phyloP scores from a whole-genome alignment of 2,797 vertebrate genomes.

The Micrastur ruficollis region DNA sequence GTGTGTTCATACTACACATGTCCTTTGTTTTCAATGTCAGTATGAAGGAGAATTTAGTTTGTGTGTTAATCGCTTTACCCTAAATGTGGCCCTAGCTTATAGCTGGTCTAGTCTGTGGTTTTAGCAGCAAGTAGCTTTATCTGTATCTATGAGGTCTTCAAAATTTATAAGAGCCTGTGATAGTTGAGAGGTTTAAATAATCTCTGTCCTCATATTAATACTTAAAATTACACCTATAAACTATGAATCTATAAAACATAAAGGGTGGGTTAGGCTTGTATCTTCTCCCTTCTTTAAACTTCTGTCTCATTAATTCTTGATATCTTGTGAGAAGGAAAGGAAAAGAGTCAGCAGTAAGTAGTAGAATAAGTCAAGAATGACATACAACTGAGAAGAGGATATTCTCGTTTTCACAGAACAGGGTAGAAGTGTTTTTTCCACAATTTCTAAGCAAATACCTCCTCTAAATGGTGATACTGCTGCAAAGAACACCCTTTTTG shows the following conservation, averaged over 20 bases:
- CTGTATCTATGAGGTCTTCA: not conserved
- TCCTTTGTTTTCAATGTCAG: constrained; percentile 16
- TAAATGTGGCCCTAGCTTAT: not conserved
- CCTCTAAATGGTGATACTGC: not conserved
- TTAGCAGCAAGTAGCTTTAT: not conserved
- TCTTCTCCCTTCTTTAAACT: constrained; percentile 13
- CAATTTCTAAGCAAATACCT: not conserved
- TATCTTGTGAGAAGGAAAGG: not conserved
- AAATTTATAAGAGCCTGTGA: not conserved
- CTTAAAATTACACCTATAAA: constrained; percentile 9
- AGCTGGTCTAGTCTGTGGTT: not conserved
- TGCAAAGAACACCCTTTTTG: not conserved
- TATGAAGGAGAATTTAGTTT: not conserved
- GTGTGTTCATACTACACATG: not conserved
- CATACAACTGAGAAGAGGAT: not conserved
- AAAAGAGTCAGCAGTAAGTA: not conserved
- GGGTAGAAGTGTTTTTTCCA: not conserved
- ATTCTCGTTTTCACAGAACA: not conserved
- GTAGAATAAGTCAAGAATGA: not conserved
- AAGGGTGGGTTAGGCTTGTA: not conserved
- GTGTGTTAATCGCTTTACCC: not conserved
- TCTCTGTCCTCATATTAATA: not conserved
- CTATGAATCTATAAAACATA: not conserved
- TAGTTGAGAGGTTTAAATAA: constrained; percentile 3
- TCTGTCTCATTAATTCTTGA: constrained; percentile 10